phyloP scores from a whole-genome alignment of 2,113 vertebrate species.

The Thryonomys swinderianus region DNA sequence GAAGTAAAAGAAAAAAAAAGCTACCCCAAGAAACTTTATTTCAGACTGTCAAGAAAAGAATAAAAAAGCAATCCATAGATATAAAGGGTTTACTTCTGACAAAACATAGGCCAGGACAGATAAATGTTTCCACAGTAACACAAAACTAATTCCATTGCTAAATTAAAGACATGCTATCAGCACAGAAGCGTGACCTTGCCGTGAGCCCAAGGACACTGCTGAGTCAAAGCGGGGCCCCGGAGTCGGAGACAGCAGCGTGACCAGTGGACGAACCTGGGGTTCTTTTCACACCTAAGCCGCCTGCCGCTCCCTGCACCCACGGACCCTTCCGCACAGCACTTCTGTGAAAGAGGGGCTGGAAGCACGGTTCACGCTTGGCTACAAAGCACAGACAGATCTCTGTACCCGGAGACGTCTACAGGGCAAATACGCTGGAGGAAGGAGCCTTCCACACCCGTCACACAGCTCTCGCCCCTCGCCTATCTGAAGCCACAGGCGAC shows the following conservation, averaged over 20 bases:
- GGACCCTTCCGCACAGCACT: background rate
- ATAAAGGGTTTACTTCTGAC: background rate
- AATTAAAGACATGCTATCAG: background rate
- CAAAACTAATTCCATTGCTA: background rate
- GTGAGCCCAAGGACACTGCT: background rate
- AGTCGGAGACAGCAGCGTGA: background rate
- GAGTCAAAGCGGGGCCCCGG: background rate
- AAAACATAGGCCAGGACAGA: background rate
- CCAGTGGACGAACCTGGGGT: background rate
- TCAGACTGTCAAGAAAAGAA: background rate
- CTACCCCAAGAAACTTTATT: background rate
- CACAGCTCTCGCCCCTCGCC: background rate
- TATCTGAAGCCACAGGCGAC: background rate
- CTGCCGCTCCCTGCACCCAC: background rate
- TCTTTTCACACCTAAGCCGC: background rate
- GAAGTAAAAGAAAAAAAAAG: background rate
- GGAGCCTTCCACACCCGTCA: background rate
- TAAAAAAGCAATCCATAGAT: background rate
- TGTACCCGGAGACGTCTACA: background rate
- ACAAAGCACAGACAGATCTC: background rate
- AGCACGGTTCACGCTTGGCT: background rate
- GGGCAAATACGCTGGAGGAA: background rate
- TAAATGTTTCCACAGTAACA: background rate
- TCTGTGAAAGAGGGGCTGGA: background rate
- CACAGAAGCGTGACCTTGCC: background rate